Conservation (phyloP, 2,113 vertebrate genomes). For the Gnathonemus longibarbis region DNA sequence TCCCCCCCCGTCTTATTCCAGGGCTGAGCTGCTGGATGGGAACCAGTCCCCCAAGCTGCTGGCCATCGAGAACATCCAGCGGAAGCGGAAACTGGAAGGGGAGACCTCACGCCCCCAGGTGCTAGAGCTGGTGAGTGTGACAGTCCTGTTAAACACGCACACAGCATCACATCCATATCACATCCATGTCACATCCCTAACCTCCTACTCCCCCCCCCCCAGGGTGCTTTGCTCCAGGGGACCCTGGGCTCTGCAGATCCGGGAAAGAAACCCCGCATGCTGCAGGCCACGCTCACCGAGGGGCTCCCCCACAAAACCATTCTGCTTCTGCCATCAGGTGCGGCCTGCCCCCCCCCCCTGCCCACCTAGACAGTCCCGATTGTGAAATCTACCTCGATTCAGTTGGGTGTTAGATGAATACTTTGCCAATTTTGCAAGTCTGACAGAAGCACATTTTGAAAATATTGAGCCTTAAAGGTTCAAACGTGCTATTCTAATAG, state of each 20-base stretch:
- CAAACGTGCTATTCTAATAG: neutral
- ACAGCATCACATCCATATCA: neutral
- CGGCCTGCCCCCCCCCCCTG: slow-evolving; percentile 26
- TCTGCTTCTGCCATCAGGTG: slow-evolving; percentile 86
- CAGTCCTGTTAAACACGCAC: neutral
- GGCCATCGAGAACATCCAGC: slow-evolving; percentile 76
- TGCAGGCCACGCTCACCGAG: slow-evolving; percentile 56
- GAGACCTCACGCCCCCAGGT: slow-evolving; percentile 73
- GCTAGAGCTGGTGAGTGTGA: slow-evolving; percentile 71
- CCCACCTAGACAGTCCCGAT: neutral
- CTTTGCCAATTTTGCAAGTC: neutral
- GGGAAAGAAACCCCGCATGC: slow-evolving; percentile 81
- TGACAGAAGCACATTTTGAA: neutral
- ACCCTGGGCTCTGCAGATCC: slow-evolving; percentile 55
- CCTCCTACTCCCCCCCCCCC: slow-evolving; percentile 16
- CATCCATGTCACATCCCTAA: neutral
- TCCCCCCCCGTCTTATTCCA: slow-evolving; percentile 38
- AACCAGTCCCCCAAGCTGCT: slow-evolving; percentile 71
- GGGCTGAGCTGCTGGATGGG: slow-evolving; percentile 66
- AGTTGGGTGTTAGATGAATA: neutral
- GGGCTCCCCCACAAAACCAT: slow-evolving; percentile 70
- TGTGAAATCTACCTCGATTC: neutral
- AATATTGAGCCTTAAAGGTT: neutral
- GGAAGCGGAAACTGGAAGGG: slow-evolving; percentile 86
- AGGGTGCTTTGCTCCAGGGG: slow-evolving; percentile 69